Evolutionary conservation across 2,113 vertebrate genomes (phyloP).

Genomic region (Erythrocercus mccallii): DNA sequence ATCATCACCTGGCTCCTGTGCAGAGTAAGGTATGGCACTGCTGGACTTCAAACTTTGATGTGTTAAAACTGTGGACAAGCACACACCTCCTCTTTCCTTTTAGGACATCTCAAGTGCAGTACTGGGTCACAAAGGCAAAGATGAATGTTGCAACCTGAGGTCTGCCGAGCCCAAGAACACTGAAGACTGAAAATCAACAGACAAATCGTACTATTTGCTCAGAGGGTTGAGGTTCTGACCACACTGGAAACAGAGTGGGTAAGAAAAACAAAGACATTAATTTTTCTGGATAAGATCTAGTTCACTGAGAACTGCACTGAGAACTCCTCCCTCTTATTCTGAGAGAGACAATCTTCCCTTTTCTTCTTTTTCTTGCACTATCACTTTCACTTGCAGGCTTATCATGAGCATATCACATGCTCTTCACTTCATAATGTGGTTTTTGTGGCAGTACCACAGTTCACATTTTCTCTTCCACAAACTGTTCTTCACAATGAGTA

Average conservation of each 20-base stretch:
- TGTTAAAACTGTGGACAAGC: background rate
- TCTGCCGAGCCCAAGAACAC: background rate
- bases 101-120: background rate
- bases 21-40: background rate
- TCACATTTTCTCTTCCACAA: background rate
- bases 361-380: background rate
- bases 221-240: background rate
- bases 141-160: background rate
- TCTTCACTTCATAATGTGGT: background rate
- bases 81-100: background rate
- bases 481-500: background rate
- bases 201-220: background rate
- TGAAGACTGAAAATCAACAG: background rate
- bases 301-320: background rate
- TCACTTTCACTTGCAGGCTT: background rate
- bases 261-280: background rate
- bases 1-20: background rate
- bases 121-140: background rate
- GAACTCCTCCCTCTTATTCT: background rate
- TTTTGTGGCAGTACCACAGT: background rate
- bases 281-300: background rate
- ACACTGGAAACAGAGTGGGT: background rate
- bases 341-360: background rate
- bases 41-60: background rate
- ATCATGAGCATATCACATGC: background rate